Base-by-base conservation (phyloP, 92 coral and sea anemone species). In the Epizoanthus illoricatus region DNA sequence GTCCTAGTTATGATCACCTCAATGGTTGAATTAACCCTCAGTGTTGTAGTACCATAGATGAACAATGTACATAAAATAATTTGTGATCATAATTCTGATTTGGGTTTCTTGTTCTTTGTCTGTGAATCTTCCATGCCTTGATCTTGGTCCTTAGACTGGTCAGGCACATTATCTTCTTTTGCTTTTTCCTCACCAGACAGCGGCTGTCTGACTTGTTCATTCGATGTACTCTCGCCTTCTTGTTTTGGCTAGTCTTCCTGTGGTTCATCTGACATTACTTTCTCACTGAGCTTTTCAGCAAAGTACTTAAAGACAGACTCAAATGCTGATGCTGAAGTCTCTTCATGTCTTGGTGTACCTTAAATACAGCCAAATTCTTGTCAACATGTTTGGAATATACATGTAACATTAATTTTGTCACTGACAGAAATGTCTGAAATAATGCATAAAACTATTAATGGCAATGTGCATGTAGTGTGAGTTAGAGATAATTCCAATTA, bases 301-400 rank as follows among this genome's bases (percentile, higher is more conserved):
- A 95, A 93, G 84, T 89, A 95, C 69, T 80, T 88, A 84, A 95
- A 95, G 71, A 95, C 91, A 7, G 98, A 95, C 42, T 91, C 89
- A 85, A 91, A 85, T 15, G 98, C 97, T 56, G 65, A 74, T 84
- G 89, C 86, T 45, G 98, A 95, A 5, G 98, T 95, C 72, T 88
- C 86, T 74, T 94, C 98, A 59, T 95, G 98, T 69, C 69, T 87
- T 43, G 83, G 49, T 56, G 98, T 95, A 42, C 98, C 98, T 95
- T 71, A 23, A 54, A 66, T 16, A 45, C 28, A 84, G 20, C 33
- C 33, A 28, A 28, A 0, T 28, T 28, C 33, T 28, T 28, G 33
- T 28, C 33, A 28, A 28, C 33, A 28, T 28, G 33, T 1, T 28
- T 28, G 33, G 33, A 28, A 28, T 28, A 28, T n/a, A n/a, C n/a